Evolutionary conservation across 2,888 invertebrate genomes (phyloP).

Genomic region (Camponotus fellah): DNA sequence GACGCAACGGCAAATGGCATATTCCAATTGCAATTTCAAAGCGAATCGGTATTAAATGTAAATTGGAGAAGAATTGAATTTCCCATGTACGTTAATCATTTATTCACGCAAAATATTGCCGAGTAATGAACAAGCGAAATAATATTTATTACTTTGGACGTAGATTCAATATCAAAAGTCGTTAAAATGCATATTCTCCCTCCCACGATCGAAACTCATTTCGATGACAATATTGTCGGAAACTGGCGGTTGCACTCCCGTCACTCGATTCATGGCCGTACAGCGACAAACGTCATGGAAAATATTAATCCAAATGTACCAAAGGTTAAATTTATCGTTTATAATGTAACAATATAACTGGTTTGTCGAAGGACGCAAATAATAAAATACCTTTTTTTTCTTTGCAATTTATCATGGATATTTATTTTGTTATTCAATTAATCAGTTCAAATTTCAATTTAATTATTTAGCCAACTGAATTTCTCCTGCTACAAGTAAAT

Average conservation of each 20-base stretch:
- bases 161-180: conserved; percentile 53
- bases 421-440: conserved; percentile 25
- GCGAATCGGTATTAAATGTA: conserved; percentile 34
- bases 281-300: conserved; percentile 35
- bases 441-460: background rate
- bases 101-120: conserved; percentile 50
- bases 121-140: conserved; percentile 44
- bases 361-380: background rate
- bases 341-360: background rate
- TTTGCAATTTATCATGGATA: conserved; percentile 24
- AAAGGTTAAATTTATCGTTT: conserved; percentile 46
- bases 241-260: conserved; percentile 33
- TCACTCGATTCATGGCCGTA: conserved; percentile 32
- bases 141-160: conserved; percentile 48
- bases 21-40: conserved; percentile 14
- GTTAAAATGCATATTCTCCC: conserved; percentile 36
- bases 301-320: conserved; percentile 50
- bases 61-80: conserved; percentile 52
- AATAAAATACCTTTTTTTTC: background rate
- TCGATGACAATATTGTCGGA: conserved; percentile 55
- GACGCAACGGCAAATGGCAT: conserved; percentile 17
- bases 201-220: conserved; percentile 48
- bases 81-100: conserved; percentile 50
- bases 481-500: background rate
- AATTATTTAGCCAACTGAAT: background rate